Evolutionary conservation across 64 coral and sea anemone species (phyloP), one percentile per base, ranked within the genome.

Genomic region (Stichodactyla mertensii): DNA sequence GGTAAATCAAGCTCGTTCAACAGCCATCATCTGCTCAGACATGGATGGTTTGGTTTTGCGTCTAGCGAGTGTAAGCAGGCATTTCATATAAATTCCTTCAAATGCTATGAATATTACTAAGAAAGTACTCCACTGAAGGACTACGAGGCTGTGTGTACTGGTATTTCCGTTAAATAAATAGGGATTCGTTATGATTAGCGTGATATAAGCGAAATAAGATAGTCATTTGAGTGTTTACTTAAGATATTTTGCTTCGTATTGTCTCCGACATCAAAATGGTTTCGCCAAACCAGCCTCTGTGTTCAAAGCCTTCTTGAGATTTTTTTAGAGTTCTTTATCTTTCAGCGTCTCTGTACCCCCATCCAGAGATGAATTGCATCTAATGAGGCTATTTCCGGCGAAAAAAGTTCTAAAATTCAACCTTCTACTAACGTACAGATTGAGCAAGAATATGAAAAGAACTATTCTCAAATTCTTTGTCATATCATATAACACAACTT

Each of bases 141-240:
- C 11, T 55, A 18, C 78, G 4, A 53, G 51, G 52, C 20, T 81
- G 2, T 81, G 2, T 52, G 15, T 81, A 55, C 5, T n/a, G 62
- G 19, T 53, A 81, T 53, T 52, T 81, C 78, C 78, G 78, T 81
- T 81, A 81, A 55, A 81, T 81, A 52, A 81, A 81, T 81, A 81
- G 15, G 78, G 7, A 81, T 81, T 52, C 51, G 53, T 74, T 20
- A 54, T 20, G 53, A 81, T 81, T 81, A 81, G 78, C 78, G 52
- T 53, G 78, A 81, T 81, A 53, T 81, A 55, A 81, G 78, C 78
- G 78, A 81, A 81, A 81, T 81, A 53, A 81, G 78, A 81, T 81
- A 81, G 36, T 52, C 53, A 81, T 81, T 53, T 81, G 14, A 52
- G 51, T 81, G 78, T 81, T 81, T 81, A 55, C 78, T 81, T 81